Evolutionary conservation across 2,797 vertebrate species (phyloP).

Genomic region (Oophaga sylvatica): DNA sequence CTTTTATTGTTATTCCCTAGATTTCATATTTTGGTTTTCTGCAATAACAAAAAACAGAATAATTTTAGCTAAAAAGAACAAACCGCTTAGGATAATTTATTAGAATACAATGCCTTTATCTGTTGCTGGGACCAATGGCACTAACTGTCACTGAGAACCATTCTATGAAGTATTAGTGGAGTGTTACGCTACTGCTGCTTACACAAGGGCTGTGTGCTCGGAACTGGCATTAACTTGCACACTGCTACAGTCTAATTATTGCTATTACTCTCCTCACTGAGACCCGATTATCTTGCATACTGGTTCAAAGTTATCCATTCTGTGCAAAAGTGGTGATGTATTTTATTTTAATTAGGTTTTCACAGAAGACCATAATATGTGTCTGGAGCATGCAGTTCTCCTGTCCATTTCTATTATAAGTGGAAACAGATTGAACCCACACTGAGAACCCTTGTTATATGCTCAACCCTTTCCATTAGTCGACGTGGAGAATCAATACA

Average conservation of each 20-base stretch:
- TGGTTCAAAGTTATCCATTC: constrained; percentile 23
- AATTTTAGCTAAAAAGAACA: background rate
- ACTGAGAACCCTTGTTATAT: no score
- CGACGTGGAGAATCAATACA: background rate
- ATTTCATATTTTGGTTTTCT: background rate
- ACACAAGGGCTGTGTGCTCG: background rate
- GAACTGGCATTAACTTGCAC: constrained; percentile 7
- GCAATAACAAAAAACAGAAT: background rate
- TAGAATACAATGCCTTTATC: background rate
- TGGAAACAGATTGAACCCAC: background rate
- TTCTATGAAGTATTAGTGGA: background rate
- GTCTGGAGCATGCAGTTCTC: background rate
- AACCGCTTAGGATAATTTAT: background rate
- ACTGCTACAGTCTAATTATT: constrained; percentile 35
- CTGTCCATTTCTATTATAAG: background rate
- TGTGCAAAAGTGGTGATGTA: constrained; percentile 17
- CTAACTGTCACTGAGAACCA: background rate
- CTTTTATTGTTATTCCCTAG: background rate
- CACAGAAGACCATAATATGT: background rate
- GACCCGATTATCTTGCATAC: constrained; percentile 16
- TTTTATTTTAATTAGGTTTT: constrained; percentile 23
- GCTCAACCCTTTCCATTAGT: background rate
- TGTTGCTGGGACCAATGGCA: background rate
- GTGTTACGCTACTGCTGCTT: background rate
- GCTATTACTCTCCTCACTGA: constrained; percentile 16